A percentile compares a stretch with the other conserved stretches of the same genome.
These are phyloP conservation scores for Corythornis madagascariensis DNA, from an alignment of 2,113 vertebrate genomes.

Conservation along the genomic window DNA sequence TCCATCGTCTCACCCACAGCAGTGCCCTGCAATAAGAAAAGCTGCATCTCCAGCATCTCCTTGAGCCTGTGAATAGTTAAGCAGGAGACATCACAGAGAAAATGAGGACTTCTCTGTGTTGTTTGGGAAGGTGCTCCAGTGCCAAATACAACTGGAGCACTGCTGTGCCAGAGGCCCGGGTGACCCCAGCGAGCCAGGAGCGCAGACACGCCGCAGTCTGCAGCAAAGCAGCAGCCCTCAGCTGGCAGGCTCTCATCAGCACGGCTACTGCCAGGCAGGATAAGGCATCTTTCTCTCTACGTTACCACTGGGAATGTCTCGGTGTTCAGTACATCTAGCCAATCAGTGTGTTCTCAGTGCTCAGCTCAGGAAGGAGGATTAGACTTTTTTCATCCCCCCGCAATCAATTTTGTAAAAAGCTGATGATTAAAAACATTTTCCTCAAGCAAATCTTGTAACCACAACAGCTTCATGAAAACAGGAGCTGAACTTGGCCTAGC, in stretches of 20 bases:
- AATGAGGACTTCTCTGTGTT: not conserved
- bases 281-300: fast-evolving
- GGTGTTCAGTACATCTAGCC: not conserved
- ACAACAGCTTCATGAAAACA: not conserved
- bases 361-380: not conserved
- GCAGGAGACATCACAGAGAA: not conserved
- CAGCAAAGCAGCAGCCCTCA: not conserved
- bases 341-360: not conserved
- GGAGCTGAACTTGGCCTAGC: not conserved
- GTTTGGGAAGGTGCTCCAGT: not conserved
- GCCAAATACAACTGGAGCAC: slow-evolving; percentile 23
- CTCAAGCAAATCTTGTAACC: not conserved
- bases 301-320: not conserved
- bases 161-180: not conserved
- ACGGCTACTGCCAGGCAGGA: not conserved
- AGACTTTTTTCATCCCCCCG: not conserved
- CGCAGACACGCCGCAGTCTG: not conserved
- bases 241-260: not conserved
- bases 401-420: not conserved
- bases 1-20: not conserved
- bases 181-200: slow-evolving; percentile 8
- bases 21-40: not conserved
- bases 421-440: not conserved
- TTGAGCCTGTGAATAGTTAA: not conserved
- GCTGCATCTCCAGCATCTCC: not conserved